Evolutionary conservation across 2,797 vertebrate species (phyloP).

Genomic region (Carcharodon carcharias): DNA sequence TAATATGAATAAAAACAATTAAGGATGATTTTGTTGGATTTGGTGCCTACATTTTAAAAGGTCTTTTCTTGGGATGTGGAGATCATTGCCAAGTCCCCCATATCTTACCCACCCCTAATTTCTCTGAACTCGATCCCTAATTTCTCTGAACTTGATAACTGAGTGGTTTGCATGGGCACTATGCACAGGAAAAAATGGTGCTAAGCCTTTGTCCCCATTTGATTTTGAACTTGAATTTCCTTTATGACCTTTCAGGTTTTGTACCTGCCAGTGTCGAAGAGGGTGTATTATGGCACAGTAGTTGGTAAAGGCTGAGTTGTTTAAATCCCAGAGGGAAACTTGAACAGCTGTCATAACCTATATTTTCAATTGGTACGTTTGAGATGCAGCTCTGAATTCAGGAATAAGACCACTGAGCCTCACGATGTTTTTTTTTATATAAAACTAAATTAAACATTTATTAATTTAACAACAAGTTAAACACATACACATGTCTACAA

Average conservation of each 20-base stretch:
- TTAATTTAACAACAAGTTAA: too few relatives aligned
- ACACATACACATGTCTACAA: too few relatives aligned
- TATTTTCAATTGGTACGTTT: too few relatives aligned
- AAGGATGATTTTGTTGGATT: background rate
- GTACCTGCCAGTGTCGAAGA: background rate
- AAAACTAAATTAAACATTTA: too few relatives aligned
- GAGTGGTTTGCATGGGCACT: background rate
- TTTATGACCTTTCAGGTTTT: background rate
- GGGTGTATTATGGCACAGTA: too few relatives aligned
- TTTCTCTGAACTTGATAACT: background rate
- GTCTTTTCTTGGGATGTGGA: background rate
- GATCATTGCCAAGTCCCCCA: background rate
- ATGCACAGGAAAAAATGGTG: background rate
- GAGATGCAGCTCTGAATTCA: too few relatives aligned
- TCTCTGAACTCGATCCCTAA: background rate
- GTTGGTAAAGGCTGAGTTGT: too few relatives aligned
- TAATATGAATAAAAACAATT: background rate
- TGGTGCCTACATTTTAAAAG: background rate
- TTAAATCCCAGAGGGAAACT: too few relatives aligned
- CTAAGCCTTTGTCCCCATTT: background rate
- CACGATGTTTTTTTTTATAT: too few relatives aligned
- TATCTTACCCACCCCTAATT: background rate
- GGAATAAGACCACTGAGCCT: too few relatives aligned
- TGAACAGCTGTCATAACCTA: too few relatives aligned
- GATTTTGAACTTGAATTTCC: background rate